Evolutionary conservation across 2,888 invertebrate genomes (phyloP), one percentile per base, ranked within the genome.

Genomic region (Anodontia alba): DNA sequence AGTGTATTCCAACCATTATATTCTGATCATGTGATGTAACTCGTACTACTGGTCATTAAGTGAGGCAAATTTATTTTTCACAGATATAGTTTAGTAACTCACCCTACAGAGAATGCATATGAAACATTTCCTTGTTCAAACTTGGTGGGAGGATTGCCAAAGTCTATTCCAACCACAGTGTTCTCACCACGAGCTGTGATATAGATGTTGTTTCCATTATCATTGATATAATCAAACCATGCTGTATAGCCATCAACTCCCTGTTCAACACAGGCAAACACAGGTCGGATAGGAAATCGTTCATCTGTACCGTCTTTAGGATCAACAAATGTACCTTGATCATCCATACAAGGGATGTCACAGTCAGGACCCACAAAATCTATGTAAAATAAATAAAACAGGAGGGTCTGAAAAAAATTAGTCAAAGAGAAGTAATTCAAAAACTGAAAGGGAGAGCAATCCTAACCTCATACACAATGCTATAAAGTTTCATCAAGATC

Each of bases 141-240:
- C 76, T 85, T 87, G 33, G 84, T 87, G 2, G 85, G 81, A n/a
- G 81, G 78, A 12, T 68, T 31, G 20, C 29, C 68, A 1, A 36
- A 7, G 0, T 5, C 36, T 15, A 23, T 49, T 31, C 49, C 72
- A 66, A 66, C 43, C 29, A 69, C 69, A 3, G 88, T 46, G 12
- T 91, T 91, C 46, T 88, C 88, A 33, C 78, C 73, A 5, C 76
- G 80, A 8, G 82, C 77, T 5, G 83, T 71, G 10, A 90, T 85
- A 72, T 90, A 89, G 8, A 91, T 82, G 76, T 90, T 91, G 75
- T 89, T 87, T 0, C 76, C 66, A 72, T 91, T 91, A 10, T 69
- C 67, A 68, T 91, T 91, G 36, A 73, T 72, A 72, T 91, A 91
- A 46, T 91, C 91, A 83, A 91, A 90, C 89, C 89, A 91, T 0